These are phyloP conservation scores for Nephrotoma appendiculata DNA, from an alignment of 2,888 invertebrate genomes.

Conservation along the genomic window DNA sequence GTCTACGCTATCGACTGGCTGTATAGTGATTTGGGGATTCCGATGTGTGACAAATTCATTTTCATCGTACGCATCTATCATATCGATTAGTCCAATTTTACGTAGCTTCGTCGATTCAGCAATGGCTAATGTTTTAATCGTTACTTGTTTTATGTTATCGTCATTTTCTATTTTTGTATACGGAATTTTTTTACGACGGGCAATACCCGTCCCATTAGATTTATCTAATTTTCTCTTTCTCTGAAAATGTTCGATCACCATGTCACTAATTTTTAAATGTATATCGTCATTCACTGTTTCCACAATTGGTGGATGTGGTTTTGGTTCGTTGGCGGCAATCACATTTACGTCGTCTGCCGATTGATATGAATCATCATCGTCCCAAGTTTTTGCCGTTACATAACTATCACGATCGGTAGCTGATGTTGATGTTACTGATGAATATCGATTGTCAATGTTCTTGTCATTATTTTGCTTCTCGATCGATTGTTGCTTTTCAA, in stretches of 20 bases:
- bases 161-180: neutral
- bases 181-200: neutral
- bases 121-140: neutral
- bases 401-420: conserved; percentile 1
- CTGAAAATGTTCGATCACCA: neutral
- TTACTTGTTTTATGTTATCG: neutral
- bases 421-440: neutral
- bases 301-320: neutral
- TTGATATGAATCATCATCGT: neutral
- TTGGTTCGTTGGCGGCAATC: neutral
- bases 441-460: neutral
- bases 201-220: neutral
- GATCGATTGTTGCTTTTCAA: neutral
- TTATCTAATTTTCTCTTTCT: neutral
- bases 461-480: neutral
- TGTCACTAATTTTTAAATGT: neutral
- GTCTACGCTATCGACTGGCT: neutral
- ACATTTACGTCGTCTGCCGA: neutral
- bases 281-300: neutral
- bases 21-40: neutral
- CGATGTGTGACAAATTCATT: neutral
- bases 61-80: neutral
- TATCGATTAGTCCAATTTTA: neutral
- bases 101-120: neutral
- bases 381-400: neutral